Evolutionary conservation across 2,113 vertebrate species (phyloP).

Genomic region (Ochotona curzoniae): DNA sequence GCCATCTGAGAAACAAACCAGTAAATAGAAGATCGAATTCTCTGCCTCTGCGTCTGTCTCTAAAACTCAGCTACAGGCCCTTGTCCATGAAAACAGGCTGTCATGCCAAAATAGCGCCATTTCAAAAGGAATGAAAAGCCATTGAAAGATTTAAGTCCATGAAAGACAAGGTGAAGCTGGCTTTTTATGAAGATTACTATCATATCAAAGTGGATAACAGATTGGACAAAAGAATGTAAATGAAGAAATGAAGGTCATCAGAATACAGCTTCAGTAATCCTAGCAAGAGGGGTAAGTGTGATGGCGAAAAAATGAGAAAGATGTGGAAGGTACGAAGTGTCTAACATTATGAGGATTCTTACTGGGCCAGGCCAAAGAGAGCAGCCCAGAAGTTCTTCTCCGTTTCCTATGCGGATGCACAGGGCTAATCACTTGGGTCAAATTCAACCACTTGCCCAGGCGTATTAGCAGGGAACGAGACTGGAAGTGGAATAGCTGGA

Average conservation of each 20-base stretch:
- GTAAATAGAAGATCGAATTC: too few relatives aligned
- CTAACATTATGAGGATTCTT: constrained; percentile 9
- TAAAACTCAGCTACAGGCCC: too few relatives aligned
- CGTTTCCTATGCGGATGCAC: too few relatives aligned
- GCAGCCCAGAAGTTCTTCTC: too few relatives aligned
- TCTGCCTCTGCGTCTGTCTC: too few relatives aligned
- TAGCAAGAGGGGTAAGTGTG: not conserved
- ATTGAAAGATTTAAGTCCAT: not conserved
- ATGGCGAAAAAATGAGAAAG: not conserved
- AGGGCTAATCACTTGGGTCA: too few relatives aligned
- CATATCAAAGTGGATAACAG: not conserved
- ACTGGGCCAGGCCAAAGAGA: too few relatives aligned
- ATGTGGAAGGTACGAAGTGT: not conserved
- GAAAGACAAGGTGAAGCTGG: not conserved
- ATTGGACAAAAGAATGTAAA: too few relatives aligned
- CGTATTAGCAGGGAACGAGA: too few relatives aligned
- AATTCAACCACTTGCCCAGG: too few relatives aligned
- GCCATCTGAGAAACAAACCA: too few relatives aligned
- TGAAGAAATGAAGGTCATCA: not conserved
- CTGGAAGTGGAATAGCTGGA: too few relatives aligned
- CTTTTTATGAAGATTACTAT: not conserved
- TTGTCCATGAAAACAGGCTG: not conserved
- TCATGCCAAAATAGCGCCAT: not conserved
- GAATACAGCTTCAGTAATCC: not conserved
- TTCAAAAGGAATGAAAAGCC: not conserved